Evolutionary conservation across 2,113 vertebrate genomes (phyloP).

Genomic region (Bettongia penicillata): DNA sequence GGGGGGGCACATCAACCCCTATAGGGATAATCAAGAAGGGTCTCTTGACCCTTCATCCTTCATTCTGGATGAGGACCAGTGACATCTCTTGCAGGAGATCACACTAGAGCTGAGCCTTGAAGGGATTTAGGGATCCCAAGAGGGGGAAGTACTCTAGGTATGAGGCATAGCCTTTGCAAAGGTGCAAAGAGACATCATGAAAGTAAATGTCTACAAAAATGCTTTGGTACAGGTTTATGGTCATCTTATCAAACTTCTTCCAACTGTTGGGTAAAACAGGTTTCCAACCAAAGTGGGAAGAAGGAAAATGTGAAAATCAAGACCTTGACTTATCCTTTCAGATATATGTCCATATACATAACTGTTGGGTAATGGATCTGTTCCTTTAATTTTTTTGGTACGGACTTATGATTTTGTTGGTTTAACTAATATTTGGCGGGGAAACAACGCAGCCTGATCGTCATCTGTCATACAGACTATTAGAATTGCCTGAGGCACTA

Average conservation of each 20-base stretch:
- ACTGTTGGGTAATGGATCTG: neutral
- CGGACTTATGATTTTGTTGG: neutral
- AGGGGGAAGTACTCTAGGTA: neutral
- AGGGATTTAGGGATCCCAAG: neutral
- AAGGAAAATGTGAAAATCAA: neutral
- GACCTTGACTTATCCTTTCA: neutral
- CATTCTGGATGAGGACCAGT: too few relatives aligned
- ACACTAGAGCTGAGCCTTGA: neutral
- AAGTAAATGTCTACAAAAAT: neutral
- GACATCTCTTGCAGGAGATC: too few relatives aligned
- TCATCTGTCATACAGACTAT: neutral
- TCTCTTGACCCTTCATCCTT: neutral
- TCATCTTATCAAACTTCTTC: neutral
- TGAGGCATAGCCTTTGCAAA: neutral
- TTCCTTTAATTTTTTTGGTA: neutral
- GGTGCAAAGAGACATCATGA: neutral
- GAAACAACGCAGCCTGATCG: neutral
- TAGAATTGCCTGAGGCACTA: neutral
- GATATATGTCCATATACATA: accelerated
- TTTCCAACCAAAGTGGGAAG: neutral
- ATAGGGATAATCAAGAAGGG: neutral
- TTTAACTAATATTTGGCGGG: neutral
- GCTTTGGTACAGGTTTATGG: neutral
- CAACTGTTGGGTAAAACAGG: neutral
- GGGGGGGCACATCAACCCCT: neutral